Percentiles rank a stretch among this genome's conserved stretches.
Evolutionary conservation across 2,888 invertebrate species (phyloP).

Genomic region (Pecten maximus): DNA sequence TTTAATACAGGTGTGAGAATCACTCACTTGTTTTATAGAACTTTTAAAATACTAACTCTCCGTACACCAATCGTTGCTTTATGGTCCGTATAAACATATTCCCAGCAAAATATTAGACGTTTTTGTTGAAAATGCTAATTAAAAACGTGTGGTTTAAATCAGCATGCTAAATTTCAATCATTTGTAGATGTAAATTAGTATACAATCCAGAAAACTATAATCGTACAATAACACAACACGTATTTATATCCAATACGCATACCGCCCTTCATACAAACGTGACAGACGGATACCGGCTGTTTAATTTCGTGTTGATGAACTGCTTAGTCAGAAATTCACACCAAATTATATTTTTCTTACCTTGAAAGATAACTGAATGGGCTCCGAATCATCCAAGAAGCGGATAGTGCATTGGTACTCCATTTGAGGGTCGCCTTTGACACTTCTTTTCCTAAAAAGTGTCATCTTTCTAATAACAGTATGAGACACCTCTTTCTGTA

Average conservation of each 20-base stretch:
- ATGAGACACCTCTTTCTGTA: neutral
- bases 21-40: too few relatives aligned
- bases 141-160: neutral
- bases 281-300: neutral
- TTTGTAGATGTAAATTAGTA: neutral
- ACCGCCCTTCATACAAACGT: neutral
- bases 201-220: neutral
- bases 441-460: constrained; percentile 77
- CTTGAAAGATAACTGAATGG: constrained; percentile 79
- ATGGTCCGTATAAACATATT: too few relatives aligned
- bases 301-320: neutral
- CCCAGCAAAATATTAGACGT: too few relatives aligned
- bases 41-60: too few relatives aligned
- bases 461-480: constrained; percentile 57
- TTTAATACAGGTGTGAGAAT: too few relatives aligned
- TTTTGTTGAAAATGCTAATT: neutral
- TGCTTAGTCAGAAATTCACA: neutral
- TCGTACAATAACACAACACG: neutral
- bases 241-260: neutral
- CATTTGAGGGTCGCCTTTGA: constrained; percentile 78
- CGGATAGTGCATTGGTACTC: constrained; percentile 80
- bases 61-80: too few relatives aligned
- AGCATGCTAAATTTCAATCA: neutral
- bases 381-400: constrained; percentile 81
- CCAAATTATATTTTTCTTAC: constrained; percentile 64